A percentile compares a stretch with the other conserved stretches of the same genome.
phyloP scores from a whole-genome alignment of 2,113 vertebrate species.

The Ovis aries region DNA sequence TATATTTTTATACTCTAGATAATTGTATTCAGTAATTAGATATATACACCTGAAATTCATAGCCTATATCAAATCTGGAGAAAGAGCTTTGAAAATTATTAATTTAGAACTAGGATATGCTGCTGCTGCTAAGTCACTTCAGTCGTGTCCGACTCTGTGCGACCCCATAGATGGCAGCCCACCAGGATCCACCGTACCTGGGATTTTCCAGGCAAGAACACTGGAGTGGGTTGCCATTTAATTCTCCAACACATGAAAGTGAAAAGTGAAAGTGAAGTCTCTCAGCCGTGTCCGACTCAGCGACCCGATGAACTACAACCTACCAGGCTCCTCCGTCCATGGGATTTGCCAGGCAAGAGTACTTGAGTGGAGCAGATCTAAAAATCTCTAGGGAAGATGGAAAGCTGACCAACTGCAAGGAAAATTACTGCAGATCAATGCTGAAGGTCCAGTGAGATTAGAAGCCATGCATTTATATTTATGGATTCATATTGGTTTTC shows the following conservation, averaged over 20 bases:
- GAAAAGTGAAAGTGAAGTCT: too few relatives aligned
- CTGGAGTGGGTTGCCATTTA: too few relatives aligned
- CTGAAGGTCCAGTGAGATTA: not conserved
- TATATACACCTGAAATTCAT: not conserved
- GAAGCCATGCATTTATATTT: not conserved
- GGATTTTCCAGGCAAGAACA: too few relatives aligned
- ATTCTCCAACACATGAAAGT: too few relatives aligned
- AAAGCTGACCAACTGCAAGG: not conserved
- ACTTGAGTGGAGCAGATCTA: not conserved
- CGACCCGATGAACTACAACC: too few relatives aligned
- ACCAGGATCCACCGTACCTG: too few relatives aligned
- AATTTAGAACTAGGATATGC: not conserved
- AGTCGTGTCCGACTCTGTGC: rapidly evolving
- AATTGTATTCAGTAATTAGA: not conserved
- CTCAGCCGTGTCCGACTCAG: too few relatives aligned
- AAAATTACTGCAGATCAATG: not conserved
- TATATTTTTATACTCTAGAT: not conserved
- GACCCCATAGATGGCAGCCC: too few relatives aligned
- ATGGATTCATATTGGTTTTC: not conserved
- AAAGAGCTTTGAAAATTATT: not conserved
- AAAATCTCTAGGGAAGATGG: not conserved
- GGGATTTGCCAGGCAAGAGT: too few relatives aligned
- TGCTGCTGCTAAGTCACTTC: too few relatives aligned
- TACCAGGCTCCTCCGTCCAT: too few relatives aligned
- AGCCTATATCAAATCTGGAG: not conserved